phyloP scores from a whole-genome alignment of 2,797 vertebrate genomes.

The Rhadinocentrus ornatus region DNA sequence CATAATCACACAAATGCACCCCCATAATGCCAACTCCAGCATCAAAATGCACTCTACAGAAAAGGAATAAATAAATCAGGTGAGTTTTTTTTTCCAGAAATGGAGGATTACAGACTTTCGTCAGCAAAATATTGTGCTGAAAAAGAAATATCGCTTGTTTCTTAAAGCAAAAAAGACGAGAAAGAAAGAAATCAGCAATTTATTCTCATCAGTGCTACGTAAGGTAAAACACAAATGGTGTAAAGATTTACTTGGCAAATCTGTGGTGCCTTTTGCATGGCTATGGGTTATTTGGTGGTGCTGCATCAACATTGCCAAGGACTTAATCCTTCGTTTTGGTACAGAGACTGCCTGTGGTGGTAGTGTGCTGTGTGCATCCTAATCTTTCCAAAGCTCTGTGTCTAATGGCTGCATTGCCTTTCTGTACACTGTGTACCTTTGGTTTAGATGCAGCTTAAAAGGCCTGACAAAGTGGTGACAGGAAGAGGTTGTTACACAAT shows the following conservation, averaged over 20 bases:
- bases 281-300: slow-evolving; percentile 47
- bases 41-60: slow-evolving; percentile 49
- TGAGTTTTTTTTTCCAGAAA: slow-evolving; percentile 60
- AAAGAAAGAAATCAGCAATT: slow-evolving; percentile 54
- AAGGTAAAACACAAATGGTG: slow-evolving; percentile 43
- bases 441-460: slow-evolving; percentile 56
- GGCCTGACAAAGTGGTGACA: slow-evolving; percentile 59
- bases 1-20: slow-evolving; percentile 61
- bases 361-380: slow-evolving; percentile 69
- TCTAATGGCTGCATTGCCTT: slow-evolving; percentile 77
- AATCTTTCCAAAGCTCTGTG: slow-evolving; percentile 82
- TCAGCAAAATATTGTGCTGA: slow-evolving; percentile 36
- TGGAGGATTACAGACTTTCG: slow-evolving; percentile 44
- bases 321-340: slow-evolving; percentile 74
- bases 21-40: slow-evolving; percentile 53
- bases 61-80: slow-evolving; percentile 64
- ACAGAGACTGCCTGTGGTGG: slow-evolving; percentile 71
- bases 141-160: slow-evolving; percentile 38
- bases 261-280: slow-evolving; percentile 39
- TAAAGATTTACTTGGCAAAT: slow-evolving; percentile 41
- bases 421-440: slow-evolving; percentile 69
- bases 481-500: slow-evolving; percentile 49
- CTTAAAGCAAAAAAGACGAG: neutral
- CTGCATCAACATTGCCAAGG: slow-evolving; percentile 60
- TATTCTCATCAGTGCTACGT: slow-evolving; percentile 51